A percentile compares a stretch with the other conserved stretches of the same genome.
These are phyloP conservation scores for Mus spretus DNA, from an alignment of 2,797 vertebrate genomes.

Conservation along the genomic window DNA sequence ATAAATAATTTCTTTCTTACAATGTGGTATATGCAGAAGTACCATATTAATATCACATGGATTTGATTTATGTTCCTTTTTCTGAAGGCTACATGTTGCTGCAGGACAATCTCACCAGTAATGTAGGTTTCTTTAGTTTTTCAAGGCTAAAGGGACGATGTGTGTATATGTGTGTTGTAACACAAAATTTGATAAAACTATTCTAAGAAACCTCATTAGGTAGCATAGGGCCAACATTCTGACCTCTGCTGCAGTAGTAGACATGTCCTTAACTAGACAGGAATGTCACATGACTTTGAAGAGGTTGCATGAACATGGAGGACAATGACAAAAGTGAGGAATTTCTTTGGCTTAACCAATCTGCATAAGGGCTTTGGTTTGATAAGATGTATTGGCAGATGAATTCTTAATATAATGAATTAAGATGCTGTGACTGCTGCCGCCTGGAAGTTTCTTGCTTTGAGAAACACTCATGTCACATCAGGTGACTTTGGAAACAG, in stretches of 20 bases:
- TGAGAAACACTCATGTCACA: background rate
- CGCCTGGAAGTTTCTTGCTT: background rate
- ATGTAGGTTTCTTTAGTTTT: slow-evolving; percentile 1
- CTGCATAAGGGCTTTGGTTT: slow-evolving; percentile 1
- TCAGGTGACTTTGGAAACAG: background rate
- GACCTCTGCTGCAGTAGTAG: background rate
- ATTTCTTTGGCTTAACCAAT: background rate
- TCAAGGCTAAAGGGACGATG: background rate
- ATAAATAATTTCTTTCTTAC: background rate
- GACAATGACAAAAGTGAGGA: background rate
- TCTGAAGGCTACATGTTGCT: slow-evolving; percentile 35
- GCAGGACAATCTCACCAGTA: background rate
- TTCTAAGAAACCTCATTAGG: background rate
- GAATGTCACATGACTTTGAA: background rate
- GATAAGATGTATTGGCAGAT: background rate
- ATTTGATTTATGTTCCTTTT: slow-evolving; percentile 38
- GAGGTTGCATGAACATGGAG: background rate
- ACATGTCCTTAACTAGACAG: background rate
- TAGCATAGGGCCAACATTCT: background rate
- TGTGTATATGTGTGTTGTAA: background rate
- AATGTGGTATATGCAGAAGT: slow-evolving; percentile 7
- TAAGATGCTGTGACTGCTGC: background rate
- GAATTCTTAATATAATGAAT: background rate
- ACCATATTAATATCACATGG: slow-evolving; percentile 45
- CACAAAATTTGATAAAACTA: slow-evolving; percentile 15